Percentiles rank a stretch among this genome's conserved stretches.
Evolutionary conservation across 2,797 vertebrate genomes (phyloP).

Genomic region (Spinus olivaceus): DNA sequence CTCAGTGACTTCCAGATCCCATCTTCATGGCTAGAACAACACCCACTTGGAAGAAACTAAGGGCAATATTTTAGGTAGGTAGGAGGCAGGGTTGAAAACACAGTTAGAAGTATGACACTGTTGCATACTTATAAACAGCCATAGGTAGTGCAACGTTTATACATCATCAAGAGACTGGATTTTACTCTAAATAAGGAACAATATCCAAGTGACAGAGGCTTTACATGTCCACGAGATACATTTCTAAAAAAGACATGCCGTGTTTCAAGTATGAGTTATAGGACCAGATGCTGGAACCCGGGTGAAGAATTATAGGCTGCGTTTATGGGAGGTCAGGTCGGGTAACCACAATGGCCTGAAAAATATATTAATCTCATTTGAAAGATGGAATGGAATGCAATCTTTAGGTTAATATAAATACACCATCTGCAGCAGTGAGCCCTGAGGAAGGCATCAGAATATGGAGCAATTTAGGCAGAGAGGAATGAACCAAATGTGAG

Average conservation of each 20-base stretch:
- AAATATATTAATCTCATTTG: constrained; percentile 67
- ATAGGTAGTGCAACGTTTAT: background rate
- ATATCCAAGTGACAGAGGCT: background rate
- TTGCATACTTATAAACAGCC: background rate
- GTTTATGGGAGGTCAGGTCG: constrained; percentile 53
- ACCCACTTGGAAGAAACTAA: background rate
- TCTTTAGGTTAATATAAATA: constrained; percentile 60
- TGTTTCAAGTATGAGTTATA: constrained; percentile 47
- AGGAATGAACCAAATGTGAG: background rate
- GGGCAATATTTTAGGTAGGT: background rate
- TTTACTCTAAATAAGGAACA: constrained; percentile 8
- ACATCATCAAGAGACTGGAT: background rate
- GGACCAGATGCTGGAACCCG: constrained; percentile 36
- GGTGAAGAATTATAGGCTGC: constrained; percentile 57
- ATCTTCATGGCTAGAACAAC: background rate
- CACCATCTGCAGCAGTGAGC: constrained; percentile 53
- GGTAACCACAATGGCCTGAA: constrained; percentile 56
- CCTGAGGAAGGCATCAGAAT: constrained; percentile 35
- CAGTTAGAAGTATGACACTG: background rate
- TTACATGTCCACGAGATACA: background rate
- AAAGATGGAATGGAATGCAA: constrained; percentile 62
- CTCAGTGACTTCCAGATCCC: background rate
- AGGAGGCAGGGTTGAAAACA: background rate
- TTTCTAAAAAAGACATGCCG: background rate
- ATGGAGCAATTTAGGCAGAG: constrained; percentile 34